These are phyloP conservation scores for Mormyrus iriodes DNA, from an alignment of 2,113 vertebrate genomes.

Conservation along the genomic window DNA sequence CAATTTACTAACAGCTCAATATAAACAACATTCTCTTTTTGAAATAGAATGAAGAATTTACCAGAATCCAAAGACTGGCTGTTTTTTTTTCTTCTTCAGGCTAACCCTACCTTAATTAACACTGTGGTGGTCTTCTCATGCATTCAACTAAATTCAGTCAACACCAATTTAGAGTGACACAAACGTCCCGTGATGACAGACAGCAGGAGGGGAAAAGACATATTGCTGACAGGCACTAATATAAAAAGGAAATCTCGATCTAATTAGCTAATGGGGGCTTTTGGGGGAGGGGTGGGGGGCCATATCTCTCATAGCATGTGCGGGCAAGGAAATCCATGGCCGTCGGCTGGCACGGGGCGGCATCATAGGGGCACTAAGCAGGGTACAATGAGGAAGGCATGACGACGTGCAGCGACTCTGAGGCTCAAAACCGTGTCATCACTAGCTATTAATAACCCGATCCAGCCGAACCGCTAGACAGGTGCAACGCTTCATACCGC, in stretches of 20 bases:
- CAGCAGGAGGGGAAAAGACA: background rate
- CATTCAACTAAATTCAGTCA: background rate
- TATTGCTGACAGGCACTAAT: constrained; percentile 25
- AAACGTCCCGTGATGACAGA: background rate
- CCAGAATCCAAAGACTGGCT: background rate
- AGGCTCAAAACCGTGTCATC: constrained; percentile 25
- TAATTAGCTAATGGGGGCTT: constrained; percentile 30
- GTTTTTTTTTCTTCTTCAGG: background rate
- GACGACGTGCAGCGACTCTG: background rate
- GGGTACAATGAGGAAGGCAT: background rate
- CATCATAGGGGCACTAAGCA: background rate
- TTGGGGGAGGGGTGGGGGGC: background rate
- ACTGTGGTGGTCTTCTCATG: background rate
- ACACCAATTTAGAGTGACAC: background rate
- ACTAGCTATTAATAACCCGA: constrained; percentile 39
- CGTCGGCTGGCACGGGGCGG: background rate
- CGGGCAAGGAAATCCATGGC: background rate
- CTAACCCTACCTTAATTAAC: background rate
- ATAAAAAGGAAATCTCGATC: constrained; percentile 24
- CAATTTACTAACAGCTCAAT: background rate
- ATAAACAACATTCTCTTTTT: background rate
- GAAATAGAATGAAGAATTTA: background rate
- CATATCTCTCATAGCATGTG: background rate
- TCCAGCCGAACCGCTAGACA: background rate
- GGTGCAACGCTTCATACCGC: background rate